phyloP scores from a whole-genome alignment of 2,113 vertebrate species.

The Hyla sarda region DNA sequence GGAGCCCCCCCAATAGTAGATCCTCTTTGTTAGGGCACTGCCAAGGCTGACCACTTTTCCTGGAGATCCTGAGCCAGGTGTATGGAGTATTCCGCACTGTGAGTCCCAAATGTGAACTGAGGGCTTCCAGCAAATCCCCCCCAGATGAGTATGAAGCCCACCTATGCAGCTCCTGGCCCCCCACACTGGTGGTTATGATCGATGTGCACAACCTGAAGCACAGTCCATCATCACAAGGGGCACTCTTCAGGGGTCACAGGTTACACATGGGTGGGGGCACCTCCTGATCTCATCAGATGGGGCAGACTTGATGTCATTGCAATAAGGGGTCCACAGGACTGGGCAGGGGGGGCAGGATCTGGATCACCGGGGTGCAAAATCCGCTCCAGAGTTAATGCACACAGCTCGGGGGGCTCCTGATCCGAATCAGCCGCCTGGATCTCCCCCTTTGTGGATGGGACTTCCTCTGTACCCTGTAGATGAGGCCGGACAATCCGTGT shows the following conservation, averaged over 20 bases:
- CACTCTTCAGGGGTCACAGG: neutral
- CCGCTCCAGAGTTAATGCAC: neutral
- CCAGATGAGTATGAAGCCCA: neutral
- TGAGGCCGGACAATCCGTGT: neutral
- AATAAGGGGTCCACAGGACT: neutral
- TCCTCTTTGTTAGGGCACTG: conserved; percentile 21
- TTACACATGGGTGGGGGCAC: neutral
- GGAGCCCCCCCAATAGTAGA: conserved; percentile 1
- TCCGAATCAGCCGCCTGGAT: neutral
- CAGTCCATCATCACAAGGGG: neutral
- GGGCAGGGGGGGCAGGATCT: neutral
- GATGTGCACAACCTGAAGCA: neutral
- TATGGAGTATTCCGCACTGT: conserved; percentile 4
- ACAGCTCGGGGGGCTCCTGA: neutral
- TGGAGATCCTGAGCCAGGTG: conserved; percentile 19
- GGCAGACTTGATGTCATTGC: neutral
- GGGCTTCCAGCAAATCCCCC: conserved; percentile 39
- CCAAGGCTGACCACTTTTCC: neutral
- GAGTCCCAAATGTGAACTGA: conserved; percentile 46
- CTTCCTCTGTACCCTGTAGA: no score
- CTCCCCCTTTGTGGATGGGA: no score
- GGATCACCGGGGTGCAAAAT: neutral
- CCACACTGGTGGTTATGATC: neutral
- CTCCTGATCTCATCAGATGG: neutral
- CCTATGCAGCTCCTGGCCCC: neutral